phyloP scores from a whole-genome alignment of 2,113 vertebrate species.

The Dipodomys merriami region DNA sequence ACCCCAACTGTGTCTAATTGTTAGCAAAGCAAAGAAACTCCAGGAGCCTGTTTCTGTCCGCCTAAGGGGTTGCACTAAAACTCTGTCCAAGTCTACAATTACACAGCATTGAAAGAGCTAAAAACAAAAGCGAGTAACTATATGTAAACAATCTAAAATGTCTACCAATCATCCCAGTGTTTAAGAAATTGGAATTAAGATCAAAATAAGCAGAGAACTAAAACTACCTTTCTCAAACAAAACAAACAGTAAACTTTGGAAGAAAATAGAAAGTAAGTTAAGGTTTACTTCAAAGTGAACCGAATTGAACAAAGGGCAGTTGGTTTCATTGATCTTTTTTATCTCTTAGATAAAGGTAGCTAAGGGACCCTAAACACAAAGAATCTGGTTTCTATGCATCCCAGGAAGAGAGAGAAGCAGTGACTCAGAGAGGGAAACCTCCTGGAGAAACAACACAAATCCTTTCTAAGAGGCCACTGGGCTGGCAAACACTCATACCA shows the following conservation, averaged over 20 bases:
- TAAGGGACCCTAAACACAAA: constrained; percentile 64
- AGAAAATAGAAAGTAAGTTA: constrained; percentile 31
- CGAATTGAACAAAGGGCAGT: constrained; percentile 64
- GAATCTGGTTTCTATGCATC: background rate
- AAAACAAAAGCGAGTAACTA: constrained; percentile 35
- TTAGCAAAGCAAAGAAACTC: constrained; percentile 18
- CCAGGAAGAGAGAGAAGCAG: background rate
- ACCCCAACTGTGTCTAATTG: background rate
- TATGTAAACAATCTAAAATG: background rate
- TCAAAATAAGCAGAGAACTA: constrained; percentile 43
- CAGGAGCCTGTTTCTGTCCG: background rate
- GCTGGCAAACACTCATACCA: background rate
- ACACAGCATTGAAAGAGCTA: background rate
- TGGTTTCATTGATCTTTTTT: constrained; percentile 61
- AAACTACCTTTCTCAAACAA: constrained; percentile 40
- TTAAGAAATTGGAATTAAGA: constrained; percentile 44
- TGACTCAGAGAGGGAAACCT: background rate
- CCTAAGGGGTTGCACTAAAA: constrained; percentile 25
- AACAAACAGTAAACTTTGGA: constrained; percentile 33
- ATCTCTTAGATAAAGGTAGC: constrained; percentile 70
- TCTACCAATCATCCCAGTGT: background rate
- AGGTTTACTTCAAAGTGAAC: constrained; percentile 48
- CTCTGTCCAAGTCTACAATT: background rate
- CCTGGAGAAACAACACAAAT: background rate
- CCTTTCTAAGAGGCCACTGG: background rate